Percentiles rank a stretch among this genome's conserved stretches.
phyloP scores from a whole-genome alignment of 1,140 invertebrate genomes.

The Vanessa tameamea region DNA sequence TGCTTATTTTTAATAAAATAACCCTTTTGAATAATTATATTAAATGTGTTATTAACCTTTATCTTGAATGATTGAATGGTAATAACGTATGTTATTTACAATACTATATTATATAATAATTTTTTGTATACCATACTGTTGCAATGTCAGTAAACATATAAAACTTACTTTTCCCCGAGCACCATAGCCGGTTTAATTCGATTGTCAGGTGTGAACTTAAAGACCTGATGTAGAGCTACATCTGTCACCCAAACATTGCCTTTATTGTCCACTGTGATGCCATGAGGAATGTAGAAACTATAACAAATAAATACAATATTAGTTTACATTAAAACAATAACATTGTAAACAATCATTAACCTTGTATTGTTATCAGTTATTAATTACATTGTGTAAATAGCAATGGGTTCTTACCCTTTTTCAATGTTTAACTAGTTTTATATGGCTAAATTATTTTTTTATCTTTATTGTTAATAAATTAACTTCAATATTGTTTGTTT shows the following conservation, averaged over 20 bases:
- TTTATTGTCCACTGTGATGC: slow-evolving; percentile 90
- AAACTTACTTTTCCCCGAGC: slow-evolving; percentile 80
- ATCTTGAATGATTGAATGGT: no score
- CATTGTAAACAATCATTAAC: neutral
- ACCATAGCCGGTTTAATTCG: slow-evolving; percentile 68
- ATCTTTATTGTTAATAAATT: no score
- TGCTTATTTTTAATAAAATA: no score
- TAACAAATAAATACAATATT: slow-evolving; percentile 37
- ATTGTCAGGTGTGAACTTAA: slow-evolving; percentile 84
- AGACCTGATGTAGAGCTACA: slow-evolving; percentile 94
- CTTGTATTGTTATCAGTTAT: neutral
- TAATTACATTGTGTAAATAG: neutral
- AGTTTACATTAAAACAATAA: neutral
- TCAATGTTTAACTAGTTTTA: no score
- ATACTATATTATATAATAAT: neutral
- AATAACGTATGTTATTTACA: no score
- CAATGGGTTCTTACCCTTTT: neutral
- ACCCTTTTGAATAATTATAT: no score
- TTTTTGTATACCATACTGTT: neutral
- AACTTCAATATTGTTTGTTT: no score
- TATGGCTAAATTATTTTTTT: no score
- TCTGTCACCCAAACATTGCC: slow-evolving; percentile 96
- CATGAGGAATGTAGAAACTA: slow-evolving; percentile 97
- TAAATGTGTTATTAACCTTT: no score
- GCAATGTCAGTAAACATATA: neutral